Percentiles rank a stretch among this genome's conserved stretches.
These are phyloP conservation scores for Reinhardtius hippoglossoides DNA, from an alignment of 2,113 vertebrate genomes.

Conservation along the genomic window DNA sequence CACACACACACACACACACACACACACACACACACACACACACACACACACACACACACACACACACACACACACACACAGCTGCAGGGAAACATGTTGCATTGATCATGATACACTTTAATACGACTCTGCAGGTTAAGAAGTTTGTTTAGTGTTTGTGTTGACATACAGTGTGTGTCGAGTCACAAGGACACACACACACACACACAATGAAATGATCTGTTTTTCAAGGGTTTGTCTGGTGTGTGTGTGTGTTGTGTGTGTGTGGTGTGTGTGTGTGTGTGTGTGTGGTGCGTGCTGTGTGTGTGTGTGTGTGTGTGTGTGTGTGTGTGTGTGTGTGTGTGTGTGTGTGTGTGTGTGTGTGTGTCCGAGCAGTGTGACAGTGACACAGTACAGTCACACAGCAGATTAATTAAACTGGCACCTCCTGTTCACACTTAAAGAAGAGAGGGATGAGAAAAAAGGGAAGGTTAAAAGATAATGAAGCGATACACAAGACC, in stretches of 20 bases:
- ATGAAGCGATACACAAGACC: slow-evolving; percentile 23
- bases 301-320: too few species aligned
- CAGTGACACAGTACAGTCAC: slow-evolving; percentile 27
- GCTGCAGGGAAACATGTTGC: background rate
- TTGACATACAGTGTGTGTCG: background rate
- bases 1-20: background rate
- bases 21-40: too few species aligned
- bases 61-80: too few species aligned
- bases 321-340: too few species aligned
- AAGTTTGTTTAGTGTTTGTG: slow-evolving; percentile 9
- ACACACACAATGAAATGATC: too few species aligned
- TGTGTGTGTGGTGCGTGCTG: too few species aligned
- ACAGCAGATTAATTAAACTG: slow-evolving; percentile 36
- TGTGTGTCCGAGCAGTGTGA: background rate
- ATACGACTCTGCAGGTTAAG: background rate
- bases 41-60: too few species aligned
- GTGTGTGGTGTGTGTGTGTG: too few species aligned
- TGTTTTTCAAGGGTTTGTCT: too few species aligned
- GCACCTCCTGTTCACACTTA: slow-evolving; percentile 5
- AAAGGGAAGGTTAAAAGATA: slow-evolving; percentile 31
- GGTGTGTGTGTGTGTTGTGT: too few species aligned
- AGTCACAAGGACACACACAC: too few species aligned
- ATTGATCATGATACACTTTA: slow-evolving; percentile 31
- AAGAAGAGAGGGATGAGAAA: background rate
- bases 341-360: too few species aligned